Conservation (phyloP, 1,140 invertebrate genomes). For the Micrasema longulum region DNA sequence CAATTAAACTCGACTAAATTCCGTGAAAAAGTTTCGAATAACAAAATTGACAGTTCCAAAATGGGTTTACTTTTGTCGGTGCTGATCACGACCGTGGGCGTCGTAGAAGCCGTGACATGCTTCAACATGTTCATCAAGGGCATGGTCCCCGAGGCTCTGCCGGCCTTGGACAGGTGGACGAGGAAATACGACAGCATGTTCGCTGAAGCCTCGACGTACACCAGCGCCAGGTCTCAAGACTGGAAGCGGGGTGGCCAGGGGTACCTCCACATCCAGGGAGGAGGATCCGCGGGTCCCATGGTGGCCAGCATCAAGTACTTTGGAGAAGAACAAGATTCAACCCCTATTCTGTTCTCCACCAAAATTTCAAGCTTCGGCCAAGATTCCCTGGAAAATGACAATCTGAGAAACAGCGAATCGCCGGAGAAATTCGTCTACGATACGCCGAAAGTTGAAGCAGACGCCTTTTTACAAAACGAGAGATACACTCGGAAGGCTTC, state of each 20-base stretch:
- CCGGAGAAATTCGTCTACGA: constrained; percentile 56
- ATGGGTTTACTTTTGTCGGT: constrained; percentile 80
- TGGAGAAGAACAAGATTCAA: constrained; percentile 60
- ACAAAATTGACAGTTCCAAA: constrained; percentile 37
- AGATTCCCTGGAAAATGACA: constrained; percentile 60
- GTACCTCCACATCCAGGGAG: constrained; percentile 63
- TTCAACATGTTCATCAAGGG: constrained; percentile 69
- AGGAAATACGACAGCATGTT: constrained; percentile 62
- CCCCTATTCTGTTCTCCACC: constrained; percentile 64
- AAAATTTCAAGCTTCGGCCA: constrained; percentile 68
- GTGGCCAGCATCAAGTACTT: constrained; percentile 63
- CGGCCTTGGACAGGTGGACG: constrained; percentile 60
- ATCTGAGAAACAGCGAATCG: constrained; percentile 39
- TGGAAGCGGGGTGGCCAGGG: constrained; percentile 63
- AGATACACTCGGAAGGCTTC: constrained; percentile 28
- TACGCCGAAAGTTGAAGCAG: constrained; percentile 56
- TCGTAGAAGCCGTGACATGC: constrained; percentile 74
- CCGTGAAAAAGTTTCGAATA: too few species aligned
- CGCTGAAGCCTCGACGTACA: constrained; percentile 56
- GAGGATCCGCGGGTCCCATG: constrained; percentile 60
- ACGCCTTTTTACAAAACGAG: constrained; percentile 56
- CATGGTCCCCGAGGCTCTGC: constrained; percentile 60
- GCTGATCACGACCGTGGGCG: constrained; percentile 78
- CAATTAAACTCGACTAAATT: too few species aligned
- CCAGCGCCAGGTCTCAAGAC: constrained; percentile 54